Conservation (phyloP, 2,113 vertebrate genomes). For the Cyanoliseus patagonus region DNA sequence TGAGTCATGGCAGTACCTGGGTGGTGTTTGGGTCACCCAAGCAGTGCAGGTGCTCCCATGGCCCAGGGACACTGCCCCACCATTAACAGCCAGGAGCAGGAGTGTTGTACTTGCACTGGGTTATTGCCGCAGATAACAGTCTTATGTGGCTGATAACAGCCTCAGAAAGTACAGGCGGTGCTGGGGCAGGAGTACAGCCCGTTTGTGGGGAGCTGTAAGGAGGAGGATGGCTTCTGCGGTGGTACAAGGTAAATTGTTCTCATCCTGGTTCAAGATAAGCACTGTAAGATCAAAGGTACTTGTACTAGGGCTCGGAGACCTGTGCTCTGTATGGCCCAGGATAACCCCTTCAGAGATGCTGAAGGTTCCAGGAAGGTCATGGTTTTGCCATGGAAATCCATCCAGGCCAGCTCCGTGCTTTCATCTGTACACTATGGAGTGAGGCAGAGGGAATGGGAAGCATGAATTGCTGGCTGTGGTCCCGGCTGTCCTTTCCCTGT, state of each 20-base stretch:
- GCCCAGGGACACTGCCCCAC: neutral
- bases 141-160: neutral
- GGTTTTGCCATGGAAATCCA: neutral
- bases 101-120: fast-evolving
- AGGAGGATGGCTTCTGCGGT: neutral
- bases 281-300: neutral
- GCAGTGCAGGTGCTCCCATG: neutral
- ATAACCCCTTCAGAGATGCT: neutral
- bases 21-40: neutral
- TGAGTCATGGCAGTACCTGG: neutral
- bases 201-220: neutral
- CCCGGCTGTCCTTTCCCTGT: neutral
- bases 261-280: neutral
- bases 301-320: neutral
- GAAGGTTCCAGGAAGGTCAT: neutral
- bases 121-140: neutral
- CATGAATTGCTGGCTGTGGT: neutral
- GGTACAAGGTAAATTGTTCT: neutral
- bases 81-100: neutral
- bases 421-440: fast-evolving
- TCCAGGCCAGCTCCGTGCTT: neutral
- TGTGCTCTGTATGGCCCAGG: neutral
- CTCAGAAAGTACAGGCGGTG: neutral
- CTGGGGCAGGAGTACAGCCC: neutral
- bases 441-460: neutral